Evolutionary conservation across 2,888 invertebrate species (phyloP).

Genomic region (Scaeva pyrastri): DNA sequence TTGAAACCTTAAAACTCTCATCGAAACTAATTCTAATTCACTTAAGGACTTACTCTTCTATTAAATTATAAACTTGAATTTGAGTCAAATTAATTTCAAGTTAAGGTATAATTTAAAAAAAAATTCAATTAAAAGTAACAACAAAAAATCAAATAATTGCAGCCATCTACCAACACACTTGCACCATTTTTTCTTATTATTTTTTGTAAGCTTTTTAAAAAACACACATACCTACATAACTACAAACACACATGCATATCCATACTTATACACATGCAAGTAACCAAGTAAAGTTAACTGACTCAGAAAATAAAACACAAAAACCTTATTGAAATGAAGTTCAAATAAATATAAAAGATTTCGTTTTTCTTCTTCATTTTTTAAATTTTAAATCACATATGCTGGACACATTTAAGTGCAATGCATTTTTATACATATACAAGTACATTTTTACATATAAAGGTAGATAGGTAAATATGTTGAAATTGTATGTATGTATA

Average conservation of each 20-base stretch:
- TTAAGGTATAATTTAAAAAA: too few species aligned
- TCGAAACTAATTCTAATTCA: too few species aligned
- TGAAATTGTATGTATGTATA: not conserved
- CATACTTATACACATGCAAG: not conserved
- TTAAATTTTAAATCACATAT: slow-evolving; percentile 46
- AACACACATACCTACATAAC: not conserved
- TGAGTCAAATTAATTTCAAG: too few species aligned
- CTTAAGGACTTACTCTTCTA: too few species aligned
- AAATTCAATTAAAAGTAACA: too few species aligned
- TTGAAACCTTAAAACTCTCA: too few species aligned
- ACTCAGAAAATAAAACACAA: slow-evolving; percentile 2
- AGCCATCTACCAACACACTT: too few species aligned
- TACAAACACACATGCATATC: not conserved
- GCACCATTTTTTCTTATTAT: too few species aligned
- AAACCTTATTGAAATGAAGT: slow-evolving; percentile 38
- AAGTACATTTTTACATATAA: not conserved
- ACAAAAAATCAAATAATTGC: too few species aligned
- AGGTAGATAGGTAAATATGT: not conserved
- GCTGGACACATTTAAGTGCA: slow-evolving; percentile 46
- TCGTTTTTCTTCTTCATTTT: not conserved
- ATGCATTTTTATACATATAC: not conserved
- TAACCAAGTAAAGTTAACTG: slow-evolving; percentile 17
- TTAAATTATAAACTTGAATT: too few species aligned
- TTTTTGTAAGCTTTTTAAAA: not conserved
- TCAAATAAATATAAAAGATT: slow-evolving; percentile 44